These are phyloP conservation scores for Platichthys stellatus DNA, from an alignment of 2,113 vertebrate species.

Conservation along the genomic window DNA sequence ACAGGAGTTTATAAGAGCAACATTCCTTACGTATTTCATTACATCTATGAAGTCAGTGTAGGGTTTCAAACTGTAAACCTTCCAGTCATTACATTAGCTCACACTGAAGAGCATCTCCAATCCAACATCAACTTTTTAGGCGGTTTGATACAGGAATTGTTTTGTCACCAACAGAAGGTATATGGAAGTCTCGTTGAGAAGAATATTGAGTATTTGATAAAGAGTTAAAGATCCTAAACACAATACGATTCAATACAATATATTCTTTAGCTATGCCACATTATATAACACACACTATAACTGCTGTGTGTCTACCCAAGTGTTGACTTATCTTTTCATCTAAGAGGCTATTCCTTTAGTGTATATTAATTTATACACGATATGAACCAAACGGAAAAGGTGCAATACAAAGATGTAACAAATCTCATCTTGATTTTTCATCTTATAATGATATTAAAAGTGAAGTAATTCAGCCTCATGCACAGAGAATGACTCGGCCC, in stretches of 20 bases:
- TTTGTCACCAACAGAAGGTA: conserved; percentile 19
- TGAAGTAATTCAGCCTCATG: conserved; percentile 12
- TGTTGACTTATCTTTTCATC: not conserved
- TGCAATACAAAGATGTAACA: not conserved
- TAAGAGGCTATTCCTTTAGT: not conserved
- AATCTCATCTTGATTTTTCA: not conserved
- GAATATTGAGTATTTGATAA: not conserved
- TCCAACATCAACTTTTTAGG: conserved; percentile 56
- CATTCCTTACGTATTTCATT: conserved; percentile 28
- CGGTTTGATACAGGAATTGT: conserved; percentile 5
- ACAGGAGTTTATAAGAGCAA: conserved; percentile 18
- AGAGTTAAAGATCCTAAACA: not conserved
- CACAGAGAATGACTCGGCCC: conserved; percentile 7
- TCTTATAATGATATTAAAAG: not conserved
- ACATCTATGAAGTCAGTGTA: conserved; percentile 43
- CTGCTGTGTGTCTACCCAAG: too few relatives aligned
- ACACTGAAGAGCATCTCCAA: conserved; percentile 35
- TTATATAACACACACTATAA: too few relatives aligned
- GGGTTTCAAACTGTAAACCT: conserved; percentile 56
- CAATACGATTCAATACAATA: not conserved
- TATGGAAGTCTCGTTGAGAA: too few relatives aligned
- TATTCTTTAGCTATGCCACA: too few relatives aligned
- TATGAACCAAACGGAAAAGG: not conserved
- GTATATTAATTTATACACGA: not conserved
- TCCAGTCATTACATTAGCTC: conserved; percentile 71